Conservation (phyloP, 2,797 vertebrate species). For the Esox masquinongy region DNA sequence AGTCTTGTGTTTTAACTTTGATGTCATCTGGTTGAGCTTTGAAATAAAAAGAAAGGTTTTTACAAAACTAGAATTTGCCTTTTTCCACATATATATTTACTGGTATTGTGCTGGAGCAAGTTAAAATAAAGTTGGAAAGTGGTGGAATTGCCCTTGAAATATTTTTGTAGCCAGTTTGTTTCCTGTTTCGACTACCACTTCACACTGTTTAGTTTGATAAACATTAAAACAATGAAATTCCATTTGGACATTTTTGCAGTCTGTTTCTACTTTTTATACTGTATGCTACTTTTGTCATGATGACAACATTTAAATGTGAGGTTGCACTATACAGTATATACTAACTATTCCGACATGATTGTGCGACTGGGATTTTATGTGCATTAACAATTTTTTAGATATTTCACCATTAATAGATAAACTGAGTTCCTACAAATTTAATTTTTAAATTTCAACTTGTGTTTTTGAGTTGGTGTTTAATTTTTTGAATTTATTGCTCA, state of each 20-base stretch:
- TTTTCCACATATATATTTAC: too few relatives aligned
- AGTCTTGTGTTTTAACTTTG: too few relatives aligned
- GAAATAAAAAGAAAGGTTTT: too few relatives aligned
- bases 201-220: neutral
- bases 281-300: neutral
- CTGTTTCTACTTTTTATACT: neutral
- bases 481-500: neutral
- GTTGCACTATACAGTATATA: neutral
- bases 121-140: too few relatives aligned
- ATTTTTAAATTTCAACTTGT: neutral
- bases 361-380: neutral
- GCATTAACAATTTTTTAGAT: neutral
- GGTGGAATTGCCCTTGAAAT: neutral
- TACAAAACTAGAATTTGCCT: too few relatives aligned
- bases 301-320: neutral
- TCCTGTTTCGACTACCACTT: neutral
- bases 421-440: neutral
- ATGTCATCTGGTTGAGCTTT: too few relatives aligned
- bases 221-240: neutral
- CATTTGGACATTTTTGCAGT: neutral
- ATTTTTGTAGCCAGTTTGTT: neutral
- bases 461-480: neutral
- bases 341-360: neutral
- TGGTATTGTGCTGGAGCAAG: too few relatives aligned
- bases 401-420: neutral